Evolutionary conservation across 2,113 vertebrate genomes (phyloP).

Genomic region (Sardina pilchardus): DNA sequence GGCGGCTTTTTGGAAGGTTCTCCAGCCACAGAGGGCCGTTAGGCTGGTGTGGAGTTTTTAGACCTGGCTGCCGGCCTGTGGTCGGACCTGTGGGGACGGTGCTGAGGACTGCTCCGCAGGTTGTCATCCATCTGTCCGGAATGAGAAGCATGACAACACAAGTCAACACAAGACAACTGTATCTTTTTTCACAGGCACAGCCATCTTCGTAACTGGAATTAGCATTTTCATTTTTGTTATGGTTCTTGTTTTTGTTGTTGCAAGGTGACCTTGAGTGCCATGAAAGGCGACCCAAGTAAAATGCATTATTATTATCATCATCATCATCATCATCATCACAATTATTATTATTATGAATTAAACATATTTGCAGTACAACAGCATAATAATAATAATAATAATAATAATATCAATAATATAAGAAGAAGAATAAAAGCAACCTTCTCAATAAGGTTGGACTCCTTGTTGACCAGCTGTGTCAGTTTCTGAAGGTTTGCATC

Average conservation of each 20-base stretch:
- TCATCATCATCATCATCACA: no score
- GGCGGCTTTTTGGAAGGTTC: not conserved
- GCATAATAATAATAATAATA: conserved; percentile 58
- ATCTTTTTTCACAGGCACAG: not conserved
- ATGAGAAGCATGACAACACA: conserved; percentile 48
- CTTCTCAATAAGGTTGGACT: conserved; percentile 99
- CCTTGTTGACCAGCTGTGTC: conserved; percentile 99
- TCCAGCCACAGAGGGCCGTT: conserved; percentile 48
- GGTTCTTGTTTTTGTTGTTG: no score
- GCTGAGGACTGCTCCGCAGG: conserved; percentile 94
- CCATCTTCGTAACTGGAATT: not conserved
- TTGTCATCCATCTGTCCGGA: conserved; percentile 93
- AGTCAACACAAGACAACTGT: not conserved
- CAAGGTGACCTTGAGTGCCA: no score
- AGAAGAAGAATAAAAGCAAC: conserved; percentile 73
- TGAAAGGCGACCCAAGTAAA: no score
- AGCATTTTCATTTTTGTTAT: no score
- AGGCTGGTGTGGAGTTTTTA: conserved; percentile 76
- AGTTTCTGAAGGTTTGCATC: conserved; percentile 99
- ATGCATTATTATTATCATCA: no score
- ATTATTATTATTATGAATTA: no score
- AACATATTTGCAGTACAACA: no score
- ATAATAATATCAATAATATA: conserved; percentile 60
- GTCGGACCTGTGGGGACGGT: conserved; percentile 81
- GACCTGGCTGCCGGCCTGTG: conserved; percentile 76